Evolutionary conservation across 2,797 vertebrate genomes (phyloP).

Genomic region (Adelosebastes latens): DNA sequence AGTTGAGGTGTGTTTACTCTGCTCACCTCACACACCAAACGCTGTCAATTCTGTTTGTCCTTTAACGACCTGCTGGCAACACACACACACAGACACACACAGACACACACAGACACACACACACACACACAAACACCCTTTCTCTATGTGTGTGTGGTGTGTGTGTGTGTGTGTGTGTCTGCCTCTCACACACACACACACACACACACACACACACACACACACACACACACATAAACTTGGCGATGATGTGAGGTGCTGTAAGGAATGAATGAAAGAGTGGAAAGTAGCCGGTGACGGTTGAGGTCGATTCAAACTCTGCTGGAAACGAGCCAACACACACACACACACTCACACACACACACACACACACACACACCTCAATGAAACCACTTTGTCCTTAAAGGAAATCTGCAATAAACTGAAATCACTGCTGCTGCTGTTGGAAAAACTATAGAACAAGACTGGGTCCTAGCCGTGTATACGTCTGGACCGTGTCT

Average conservation of each 20-base stretch:
- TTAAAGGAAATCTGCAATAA: background rate
- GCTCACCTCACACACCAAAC: constrained; percentile 31
- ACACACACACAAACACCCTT: constrained; percentile 11
- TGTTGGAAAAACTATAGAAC: background rate
- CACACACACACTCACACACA: constrained; percentile 2
- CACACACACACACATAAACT: constrained; percentile 30
- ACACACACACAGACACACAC: background rate
- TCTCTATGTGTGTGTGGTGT: too few species aligned
- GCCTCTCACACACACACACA: constrained; percentile 11
- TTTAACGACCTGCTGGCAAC: constrained; percentile 42
- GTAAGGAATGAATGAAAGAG: constrained; percentile 55
- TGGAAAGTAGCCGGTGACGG: constrained; percentile 55
- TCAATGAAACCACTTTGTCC: constrained; percentile 1
- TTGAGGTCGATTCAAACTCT: constrained; percentile 57
- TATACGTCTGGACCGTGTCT: too few species aligned
- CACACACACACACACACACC: constrained; percentile 14
- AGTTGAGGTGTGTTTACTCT: constrained; percentile 20
- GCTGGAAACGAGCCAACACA: constrained; percentile 39
- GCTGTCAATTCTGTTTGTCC: constrained; percentile 53
- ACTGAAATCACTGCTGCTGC: background rate
- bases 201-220: constrained; percentile 20
- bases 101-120: constrained; percentile 7
- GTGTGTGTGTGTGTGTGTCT: too few species aligned
- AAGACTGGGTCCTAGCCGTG: too few species aligned
- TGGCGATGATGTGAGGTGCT: constrained; percentile 22